Base-by-base conservation (phyloP, 2,113 vertebrate species). In the Chitala chitala region DNA sequence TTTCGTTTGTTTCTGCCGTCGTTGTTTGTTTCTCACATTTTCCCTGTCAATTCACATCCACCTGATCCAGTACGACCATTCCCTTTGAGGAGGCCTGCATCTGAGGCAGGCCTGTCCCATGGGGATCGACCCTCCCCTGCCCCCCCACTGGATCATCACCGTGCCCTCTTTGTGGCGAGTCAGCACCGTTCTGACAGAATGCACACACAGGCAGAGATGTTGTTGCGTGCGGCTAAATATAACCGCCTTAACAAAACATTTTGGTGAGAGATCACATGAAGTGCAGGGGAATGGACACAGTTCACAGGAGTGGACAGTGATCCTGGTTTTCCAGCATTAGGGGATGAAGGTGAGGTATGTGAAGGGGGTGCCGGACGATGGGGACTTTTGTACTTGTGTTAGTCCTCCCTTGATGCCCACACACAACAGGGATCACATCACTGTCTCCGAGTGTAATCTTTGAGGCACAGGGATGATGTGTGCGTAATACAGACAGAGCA, bases 401-500 rank as follows among this genome's bases (percentile, higher is more conserved):
- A 15, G 53, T 58, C 65, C 71, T 59, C 31, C 77, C 77, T 75
- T 81, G 78, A 79, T 75, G 73, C 78, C 73, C 68, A 64, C 59
- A 79, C 59, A 75, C n/a, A n/a, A n/a, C n/a, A n/a, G n/a, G n/a
- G n/a, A n/a, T n/a, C n/a, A n/a, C n/a, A n/a, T n/a, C n/a, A n/a
- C n/a, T n/a, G n/a, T n/a, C n/a, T n/a, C n/a, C n/a, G n/a, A n/a
- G n/a, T n/a, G 54, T 75, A 80, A 80, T 78, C 77, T 80, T 80
- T 74, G 54, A 78, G 74, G 31, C 36, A 69, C 70, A 26, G n/a
- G 66, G 68, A 77, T 75, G 72, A 72, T 66, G 51, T 77, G 76
- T 82, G 78, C 76, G 80, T 78, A 81, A 81, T 79, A 76, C 78
- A 80, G 80, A 65, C 59, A 75, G 74, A 69, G 44, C 50, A 77